phyloP scores from a whole-genome alignment of 2,797 vertebrate genomes.

The Knipowitschia caucasica region DNA sequence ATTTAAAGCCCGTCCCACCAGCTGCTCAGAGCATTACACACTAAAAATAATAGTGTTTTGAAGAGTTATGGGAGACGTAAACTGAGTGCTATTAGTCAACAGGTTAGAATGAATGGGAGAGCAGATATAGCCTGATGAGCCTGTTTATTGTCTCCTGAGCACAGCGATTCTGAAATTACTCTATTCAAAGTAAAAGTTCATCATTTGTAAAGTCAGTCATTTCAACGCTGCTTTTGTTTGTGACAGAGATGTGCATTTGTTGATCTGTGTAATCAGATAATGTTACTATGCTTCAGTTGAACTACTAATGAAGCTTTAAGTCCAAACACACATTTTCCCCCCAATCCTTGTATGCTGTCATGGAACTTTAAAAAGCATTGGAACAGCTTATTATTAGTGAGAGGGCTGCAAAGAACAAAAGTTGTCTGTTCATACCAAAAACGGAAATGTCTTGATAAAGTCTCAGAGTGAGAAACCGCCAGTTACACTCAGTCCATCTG shows the following conservation, averaged over 20 bases:
- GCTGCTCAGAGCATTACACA: neutral
- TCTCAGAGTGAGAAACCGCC: neutral
- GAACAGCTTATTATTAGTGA: conserved; percentile 1
- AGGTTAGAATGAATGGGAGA: no score
- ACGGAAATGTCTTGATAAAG: neutral
- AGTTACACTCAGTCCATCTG: neutral
- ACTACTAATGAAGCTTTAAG: conserved; percentile 1
- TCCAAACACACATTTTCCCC: neutral
- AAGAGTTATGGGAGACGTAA: no score
- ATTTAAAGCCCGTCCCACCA: neutral
- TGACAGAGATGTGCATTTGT: neutral
- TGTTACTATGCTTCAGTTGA: neutral
- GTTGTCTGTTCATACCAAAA: neutral
- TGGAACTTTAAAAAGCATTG: neutral
- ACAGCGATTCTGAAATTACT: no score
- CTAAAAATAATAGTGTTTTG: neutral
- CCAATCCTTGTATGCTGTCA: neutral
- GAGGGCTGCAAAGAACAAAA: conserved; percentile 5
- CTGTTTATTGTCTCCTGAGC: no score
- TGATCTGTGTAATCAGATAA: neutral
- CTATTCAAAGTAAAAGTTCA: no score
- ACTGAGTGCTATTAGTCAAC: no score
- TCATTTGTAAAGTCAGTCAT: neutral
- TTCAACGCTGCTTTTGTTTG: neutral
- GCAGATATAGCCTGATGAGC: no score